Evolutionary conservation across 2,113 vertebrate genomes (phyloP).

Genomic region (Salvelinus fontinalis): DNA sequence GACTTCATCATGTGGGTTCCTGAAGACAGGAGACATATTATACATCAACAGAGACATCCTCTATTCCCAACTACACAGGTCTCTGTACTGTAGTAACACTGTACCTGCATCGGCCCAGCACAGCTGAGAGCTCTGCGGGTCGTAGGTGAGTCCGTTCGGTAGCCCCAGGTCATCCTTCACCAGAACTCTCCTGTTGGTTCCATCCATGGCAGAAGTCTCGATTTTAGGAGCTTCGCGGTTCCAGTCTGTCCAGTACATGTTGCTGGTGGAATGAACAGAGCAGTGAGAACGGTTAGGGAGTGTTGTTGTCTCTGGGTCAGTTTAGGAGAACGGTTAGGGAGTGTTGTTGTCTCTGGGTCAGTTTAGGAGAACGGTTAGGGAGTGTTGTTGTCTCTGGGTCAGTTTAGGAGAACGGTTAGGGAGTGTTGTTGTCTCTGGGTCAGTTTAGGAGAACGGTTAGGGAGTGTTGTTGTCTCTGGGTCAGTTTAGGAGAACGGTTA

Average conservation of each 20-base stretch:
- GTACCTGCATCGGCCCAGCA: slow-evolving; percentile 95
- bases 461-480: too few species aligned
- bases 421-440: too few species aligned
- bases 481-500: too few species aligned
- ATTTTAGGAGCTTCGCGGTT: slow-evolving; percentile 92
- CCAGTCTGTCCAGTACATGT: slow-evolving; percentile 94
- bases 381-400: too few species aligned
- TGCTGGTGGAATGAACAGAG: slow-evolving; percentile 65
- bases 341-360: too few species aligned
- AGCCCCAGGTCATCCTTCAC: slow-evolving; percentile 85
- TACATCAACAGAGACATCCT: too few species aligned
- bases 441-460: too few species aligned
- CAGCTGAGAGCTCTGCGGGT: slow-evolving; percentile 81
- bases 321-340: too few species aligned
- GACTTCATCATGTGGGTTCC: slow-evolving; percentile 88
- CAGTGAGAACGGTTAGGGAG: neutral
- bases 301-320: too few species aligned
- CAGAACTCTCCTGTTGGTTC: slow-evolving; percentile 85
- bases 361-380: too few species aligned
- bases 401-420: too few species aligned
- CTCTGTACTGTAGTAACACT: neutral
- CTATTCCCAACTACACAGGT: too few species aligned
- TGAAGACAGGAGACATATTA: slow-evolving; percentile 46
- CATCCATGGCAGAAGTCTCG: slow-evolving; percentile 91
- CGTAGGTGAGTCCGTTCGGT: slow-evolving; percentile 89